A percentile compares a stretch with the other conserved stretches of the same genome.
Conservation (phyloP, 2,888 invertebrate species). For the Copidosoma aretas region DNA sequence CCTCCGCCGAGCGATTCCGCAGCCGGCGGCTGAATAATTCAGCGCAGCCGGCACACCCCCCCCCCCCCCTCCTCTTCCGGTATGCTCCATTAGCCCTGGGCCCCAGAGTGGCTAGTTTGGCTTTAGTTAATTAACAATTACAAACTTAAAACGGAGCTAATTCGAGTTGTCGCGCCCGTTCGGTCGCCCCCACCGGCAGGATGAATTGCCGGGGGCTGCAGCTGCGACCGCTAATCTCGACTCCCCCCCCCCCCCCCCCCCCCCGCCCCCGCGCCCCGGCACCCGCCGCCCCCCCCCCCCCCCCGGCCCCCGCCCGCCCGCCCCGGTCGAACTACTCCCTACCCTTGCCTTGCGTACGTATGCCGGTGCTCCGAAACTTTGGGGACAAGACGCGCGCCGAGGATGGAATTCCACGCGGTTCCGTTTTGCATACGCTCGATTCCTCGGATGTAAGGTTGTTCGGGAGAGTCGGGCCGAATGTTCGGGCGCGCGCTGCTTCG, state of each 20-base stretch:
- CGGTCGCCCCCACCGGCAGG: conserved; percentile 7
- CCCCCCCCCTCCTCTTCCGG: background rate
- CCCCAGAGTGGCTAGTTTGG: conserved; percentile 39
- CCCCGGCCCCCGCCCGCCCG: background rate
- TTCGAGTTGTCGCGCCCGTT: conserved; percentile 39
- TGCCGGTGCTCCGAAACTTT: background rate
- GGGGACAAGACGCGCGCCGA: background rate
- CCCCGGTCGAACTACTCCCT: background rate
- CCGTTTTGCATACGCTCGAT: background rate
- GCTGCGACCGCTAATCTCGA: conserved; percentile 55
- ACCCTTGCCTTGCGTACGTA: background rate
- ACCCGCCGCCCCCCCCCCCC: background rate
- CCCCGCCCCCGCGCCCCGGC: background rate
- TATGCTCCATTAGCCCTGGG: background rate
- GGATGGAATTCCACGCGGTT: background rate
- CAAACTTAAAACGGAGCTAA: conserved; percentile 37
- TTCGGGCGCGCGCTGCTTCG: too few relatives aligned
- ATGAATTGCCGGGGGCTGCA: conserved; percentile 44
- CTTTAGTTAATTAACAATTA: conserved; percentile 42
- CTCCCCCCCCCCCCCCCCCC: conserved; percentile 8
- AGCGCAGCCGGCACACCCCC: conserved; percentile 8
- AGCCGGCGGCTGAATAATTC: conserved; percentile 33
- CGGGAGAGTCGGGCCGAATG: background rate
- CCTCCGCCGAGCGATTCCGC: conserved; percentile 32
- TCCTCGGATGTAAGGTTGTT: background rate